These are phyloP conservation scores for Scopus umbretta DNA, from an alignment of 2,113 vertebrate genomes.

Conservation along the genomic window DNA sequence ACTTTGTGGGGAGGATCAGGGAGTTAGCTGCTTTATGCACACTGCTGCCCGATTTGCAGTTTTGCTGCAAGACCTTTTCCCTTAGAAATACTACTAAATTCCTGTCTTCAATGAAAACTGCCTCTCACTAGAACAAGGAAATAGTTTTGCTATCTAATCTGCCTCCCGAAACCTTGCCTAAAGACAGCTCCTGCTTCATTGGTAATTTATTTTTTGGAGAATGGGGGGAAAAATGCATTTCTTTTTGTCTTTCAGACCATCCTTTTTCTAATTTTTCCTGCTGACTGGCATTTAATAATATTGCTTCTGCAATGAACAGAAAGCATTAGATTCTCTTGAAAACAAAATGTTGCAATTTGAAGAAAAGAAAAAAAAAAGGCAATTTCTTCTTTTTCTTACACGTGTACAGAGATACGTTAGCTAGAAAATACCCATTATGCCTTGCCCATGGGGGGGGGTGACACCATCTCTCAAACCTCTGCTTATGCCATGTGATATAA, in stretches of 20 bases:
- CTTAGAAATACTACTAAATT: constrained; percentile 42
- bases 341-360: neutral
- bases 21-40: neutral
- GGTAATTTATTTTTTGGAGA: constrained; percentile 39
- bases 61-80: constrained; percentile 37
- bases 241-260: neutral
- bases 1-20: constrained; percentile 36
- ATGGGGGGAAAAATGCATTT: constrained; percentile 1
- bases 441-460: neutral
- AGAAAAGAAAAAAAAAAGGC: neutral
- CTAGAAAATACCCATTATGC: neutral
- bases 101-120: constrained; percentile 37
- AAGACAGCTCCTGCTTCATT: constrained; percentile 15
- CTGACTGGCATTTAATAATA: constrained; percentile 34
- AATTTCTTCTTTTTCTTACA: neutral
- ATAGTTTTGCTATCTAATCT: constrained; percentile 47
- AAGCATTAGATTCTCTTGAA: neutral
- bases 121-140: constrained; percentile 26
- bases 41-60: neutral
- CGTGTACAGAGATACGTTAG: neutral
- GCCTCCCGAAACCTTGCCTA: constrained; percentile 27
- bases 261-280: constrained; percentile 29
- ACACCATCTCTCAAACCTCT: neutral
- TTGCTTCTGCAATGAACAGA: constrained; percentile 15
- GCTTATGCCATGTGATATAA: neutral